Evolutionary conservation across 2,797 vertebrate species (phyloP).

Genomic region (Sebastes reedi): DNA sequence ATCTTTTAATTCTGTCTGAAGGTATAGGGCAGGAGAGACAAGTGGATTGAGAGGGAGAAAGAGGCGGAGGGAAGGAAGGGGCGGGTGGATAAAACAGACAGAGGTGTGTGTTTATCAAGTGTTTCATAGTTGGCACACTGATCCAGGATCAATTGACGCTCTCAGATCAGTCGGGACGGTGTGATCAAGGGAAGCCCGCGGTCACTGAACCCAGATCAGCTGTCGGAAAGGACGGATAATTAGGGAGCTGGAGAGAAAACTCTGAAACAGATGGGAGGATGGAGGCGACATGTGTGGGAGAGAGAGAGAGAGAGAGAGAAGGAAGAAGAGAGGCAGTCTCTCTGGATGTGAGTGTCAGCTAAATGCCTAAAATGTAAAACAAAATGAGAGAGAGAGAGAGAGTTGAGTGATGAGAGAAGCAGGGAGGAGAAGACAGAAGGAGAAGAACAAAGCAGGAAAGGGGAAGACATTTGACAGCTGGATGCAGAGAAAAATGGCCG

Average conservation of each 20-base stretch:
- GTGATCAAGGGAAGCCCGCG: slow-evolving; percentile 61
- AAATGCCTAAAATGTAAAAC: slow-evolving; percentile 53
- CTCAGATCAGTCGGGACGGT: slow-evolving; percentile 53
- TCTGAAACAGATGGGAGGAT: slow-evolving; percentile 71
- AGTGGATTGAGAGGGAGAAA: slow-evolving; percentile 8
- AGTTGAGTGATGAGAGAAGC: neutral
- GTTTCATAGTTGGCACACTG: slow-evolving; percentile 43
- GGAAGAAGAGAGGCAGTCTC: slow-evolving; percentile 31
- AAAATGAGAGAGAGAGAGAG: slow-evolving; percentile 16
- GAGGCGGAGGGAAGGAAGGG: neutral
- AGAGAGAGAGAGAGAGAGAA: neutral
- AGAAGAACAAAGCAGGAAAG: neutral
- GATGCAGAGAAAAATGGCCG: neutral
- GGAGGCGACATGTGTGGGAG: slow-evolving; percentile 50
- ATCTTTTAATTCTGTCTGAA: slow-evolving; percentile 45
- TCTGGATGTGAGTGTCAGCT: slow-evolving; percentile 48
- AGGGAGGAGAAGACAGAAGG: neutral
- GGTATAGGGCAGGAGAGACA: neutral
- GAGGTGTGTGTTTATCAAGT: slow-evolving; percentile 56
- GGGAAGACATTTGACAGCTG: neutral
- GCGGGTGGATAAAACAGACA: slow-evolving; percentile 28
- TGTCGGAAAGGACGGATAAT: slow-evolving; percentile 61
- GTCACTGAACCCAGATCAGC: slow-evolving; percentile 71
- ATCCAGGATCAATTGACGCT: slow-evolving; percentile 60
- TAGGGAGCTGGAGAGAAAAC: slow-evolving; percentile 64